Evolutionary conservation across 1,140 invertebrate species (phyloP).

Genomic region (Nephotettix cincticeps): DNA sequence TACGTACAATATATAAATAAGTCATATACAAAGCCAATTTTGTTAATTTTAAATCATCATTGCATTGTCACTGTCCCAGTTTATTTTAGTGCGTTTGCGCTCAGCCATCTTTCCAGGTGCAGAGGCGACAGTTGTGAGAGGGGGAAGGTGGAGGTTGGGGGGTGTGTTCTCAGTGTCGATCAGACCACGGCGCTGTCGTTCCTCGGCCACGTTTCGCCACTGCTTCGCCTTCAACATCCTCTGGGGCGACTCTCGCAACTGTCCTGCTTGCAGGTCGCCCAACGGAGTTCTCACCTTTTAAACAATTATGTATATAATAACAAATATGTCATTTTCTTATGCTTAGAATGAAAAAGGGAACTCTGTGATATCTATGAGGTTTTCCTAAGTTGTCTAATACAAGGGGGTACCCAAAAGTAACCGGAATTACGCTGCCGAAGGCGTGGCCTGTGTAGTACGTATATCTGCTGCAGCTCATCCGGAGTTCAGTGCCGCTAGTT

Average conservation of each 20-base stretch:
- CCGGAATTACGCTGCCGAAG: too few species aligned
- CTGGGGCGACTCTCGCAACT: background rate
- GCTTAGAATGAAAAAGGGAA: too few species aligned
- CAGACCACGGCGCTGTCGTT: background rate
- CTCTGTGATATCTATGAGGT: too few species aligned
- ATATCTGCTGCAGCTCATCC: too few species aligned
- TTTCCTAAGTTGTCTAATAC: too few species aligned
- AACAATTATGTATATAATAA: background rate
- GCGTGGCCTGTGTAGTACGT: too few species aligned
- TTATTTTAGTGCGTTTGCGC: background rate
- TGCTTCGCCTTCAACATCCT: background rate
- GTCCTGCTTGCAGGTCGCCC: background rate
- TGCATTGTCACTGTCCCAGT: slow-evolving; percentile 4
- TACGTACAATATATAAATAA: too few species aligned
- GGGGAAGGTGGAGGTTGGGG: background rate
- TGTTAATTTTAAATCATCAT: slow-evolving; percentile 7
- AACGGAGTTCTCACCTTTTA: background rate
- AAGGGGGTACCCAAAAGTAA: too few species aligned
- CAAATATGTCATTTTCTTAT: too few species aligned
- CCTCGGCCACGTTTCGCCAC: background rate
- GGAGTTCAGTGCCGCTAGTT: too few species aligned
- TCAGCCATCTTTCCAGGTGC: slow-evolving; percentile 7
- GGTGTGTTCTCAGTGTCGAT: slow-evolving; percentile 13
- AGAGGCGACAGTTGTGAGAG: background rate
- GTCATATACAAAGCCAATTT: background rate